A percentile compares a stretch with the other conserved stretches of the same genome.
Evolutionary conservation across 2,888 invertebrate species (phyloP).

Genomic region (Gandaritis pyraliata): DNA sequence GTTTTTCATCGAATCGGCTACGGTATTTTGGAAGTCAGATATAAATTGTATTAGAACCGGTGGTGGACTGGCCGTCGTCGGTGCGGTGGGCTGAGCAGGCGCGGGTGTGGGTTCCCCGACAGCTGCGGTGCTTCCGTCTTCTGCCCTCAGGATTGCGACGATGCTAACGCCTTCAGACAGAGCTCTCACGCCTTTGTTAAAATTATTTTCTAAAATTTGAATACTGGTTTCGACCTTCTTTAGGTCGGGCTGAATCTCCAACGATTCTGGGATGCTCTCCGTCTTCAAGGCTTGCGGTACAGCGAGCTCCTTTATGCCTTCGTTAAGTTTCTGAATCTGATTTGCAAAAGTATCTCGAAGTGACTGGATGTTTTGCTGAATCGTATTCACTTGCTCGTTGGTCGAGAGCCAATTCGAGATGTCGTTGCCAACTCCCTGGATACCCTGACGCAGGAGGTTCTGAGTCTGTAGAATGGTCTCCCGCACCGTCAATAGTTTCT

Average conservation of each 20-base stretch:
- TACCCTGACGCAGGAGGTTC: conserved; percentile 51
- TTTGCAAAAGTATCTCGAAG: conserved; percentile 59
- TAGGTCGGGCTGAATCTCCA: conserved; percentile 46
- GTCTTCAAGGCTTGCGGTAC: conserved; percentile 44
- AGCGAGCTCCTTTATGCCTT: conserved; percentile 57
- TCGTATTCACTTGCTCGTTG: conserved; percentile 56
- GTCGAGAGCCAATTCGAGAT: conserved; percentile 59
- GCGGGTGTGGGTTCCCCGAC: conserved; percentile 11
- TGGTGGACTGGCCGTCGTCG: not conserved
- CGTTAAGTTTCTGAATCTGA: conserved; percentile 65
- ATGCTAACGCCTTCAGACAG: conserved; percentile 62
- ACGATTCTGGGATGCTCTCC: conserved; percentile 14
- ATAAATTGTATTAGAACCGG: conserved; percentile 7
- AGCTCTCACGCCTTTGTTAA: conserved; percentile 60
- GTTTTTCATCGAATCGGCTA: conserved; percentile 7
- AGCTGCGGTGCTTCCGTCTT: conserved; percentile 39
- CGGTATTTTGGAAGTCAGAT: not conserved
- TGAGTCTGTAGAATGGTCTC: conserved; percentile 61
- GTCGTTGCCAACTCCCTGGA: conserved; percentile 59
- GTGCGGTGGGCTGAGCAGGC: not conserved
- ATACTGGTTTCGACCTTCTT: conserved; percentile 52
- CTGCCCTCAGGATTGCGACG: conserved; percentile 56
- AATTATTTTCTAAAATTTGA: conserved; percentile 59
- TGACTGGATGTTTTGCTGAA: conserved; percentile 60
- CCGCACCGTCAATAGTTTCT: conserved; percentile 54